These are phyloP conservation scores for Criorhina ranunculi DNA, from an alignment of 2,888 invertebrate genomes.

Conservation along the genomic window DNA sequence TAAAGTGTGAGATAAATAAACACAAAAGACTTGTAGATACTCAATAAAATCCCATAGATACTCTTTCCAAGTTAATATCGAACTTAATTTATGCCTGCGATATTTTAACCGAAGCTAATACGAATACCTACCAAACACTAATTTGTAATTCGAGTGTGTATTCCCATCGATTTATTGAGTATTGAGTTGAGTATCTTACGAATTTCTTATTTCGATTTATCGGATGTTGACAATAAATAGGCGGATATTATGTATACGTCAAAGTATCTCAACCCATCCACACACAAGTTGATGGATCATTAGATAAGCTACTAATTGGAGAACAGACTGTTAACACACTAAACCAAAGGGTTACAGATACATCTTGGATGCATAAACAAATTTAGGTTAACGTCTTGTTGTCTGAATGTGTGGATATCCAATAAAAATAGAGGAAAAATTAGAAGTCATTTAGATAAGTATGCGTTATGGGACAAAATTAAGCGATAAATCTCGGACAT, in stretches of 20 bases:
- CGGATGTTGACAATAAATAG: slow-evolving; percentile 53
- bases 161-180: slow-evolving; percentile 31
- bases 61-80: slow-evolving; percentile 20
- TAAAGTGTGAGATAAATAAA: slow-evolving; percentile 39
- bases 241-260: slow-evolving; percentile 41
- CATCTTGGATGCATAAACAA: slow-evolving; percentile 40
- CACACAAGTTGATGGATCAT: slow-evolving; percentile 26
- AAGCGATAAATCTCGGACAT: slow-evolving; percentile 65
- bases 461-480: slow-evolving; percentile 65
- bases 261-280: slow-evolving; percentile 23
- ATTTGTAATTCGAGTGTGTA: slow-evolving; percentile 45
- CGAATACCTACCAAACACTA: slow-evolving; percentile 39
- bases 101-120: slow-evolving; percentile 25
- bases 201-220: slow-evolving; percentile 34
- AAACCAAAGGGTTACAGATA: slow-evolving; percentile 1
- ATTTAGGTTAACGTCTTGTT: slow-evolving; percentile 56
- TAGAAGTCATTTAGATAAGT: slow-evolving; percentile 64
- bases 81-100: slow-evolving; percentile 45
- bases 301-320: slow-evolving; percentile 59
- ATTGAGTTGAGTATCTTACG: slow-evolving; percentile 42
- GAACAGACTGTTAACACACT: slow-evolving; percentile 23
- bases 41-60: slow-evolving; percentile 36
- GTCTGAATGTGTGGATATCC: slow-evolving; percentile 13
- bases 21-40: slow-evolving; percentile 24
- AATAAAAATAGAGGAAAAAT: slow-evolving; percentile 59